Percentiles rank a stretch among this genome's conserved stretches.
phyloP scores from a whole-genome alignment of 2,113 vertebrate species.

The Leucoraja erinaceus region DNA sequence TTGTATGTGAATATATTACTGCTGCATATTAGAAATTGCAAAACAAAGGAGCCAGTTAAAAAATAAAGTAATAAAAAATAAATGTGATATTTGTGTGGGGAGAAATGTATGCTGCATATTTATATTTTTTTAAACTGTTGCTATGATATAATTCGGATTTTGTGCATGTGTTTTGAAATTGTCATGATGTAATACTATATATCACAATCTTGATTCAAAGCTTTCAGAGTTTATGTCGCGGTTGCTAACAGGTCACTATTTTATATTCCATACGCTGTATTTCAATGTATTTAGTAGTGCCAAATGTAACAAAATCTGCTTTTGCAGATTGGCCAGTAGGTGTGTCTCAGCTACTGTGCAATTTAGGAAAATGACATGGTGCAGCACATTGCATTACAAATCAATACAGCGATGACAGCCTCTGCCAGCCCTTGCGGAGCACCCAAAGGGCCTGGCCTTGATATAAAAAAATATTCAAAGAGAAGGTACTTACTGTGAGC shows the following conservation, averaged over 20 bases:
- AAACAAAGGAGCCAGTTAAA: not conserved
- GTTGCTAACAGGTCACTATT: constrained; percentile 31
- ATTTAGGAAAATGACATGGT: constrained; percentile 31
- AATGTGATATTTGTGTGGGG: not conserved
- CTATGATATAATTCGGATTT: not conserved
- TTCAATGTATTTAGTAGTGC: constrained; percentile 2
- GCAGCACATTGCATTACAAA: constrained; percentile 33
- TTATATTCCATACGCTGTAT: constrained; percentile 9
- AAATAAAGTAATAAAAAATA: constrained; percentile 14
- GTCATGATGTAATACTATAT: not conserved
- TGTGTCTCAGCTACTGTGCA: constrained; percentile 24
- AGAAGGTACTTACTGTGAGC: not conserved
- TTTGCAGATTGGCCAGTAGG: constrained; percentile 24
- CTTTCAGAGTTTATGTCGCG: not conserved
- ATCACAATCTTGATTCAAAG: not conserved
- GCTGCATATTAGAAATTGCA: constrained; percentile 4
- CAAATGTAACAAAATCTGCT: constrained; percentile 23
- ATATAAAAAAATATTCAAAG: constrained; percentile 3
- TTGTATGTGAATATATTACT: constrained; percentile 26
- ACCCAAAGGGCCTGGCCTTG: constrained; percentile 1
- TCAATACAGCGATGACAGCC: constrained; percentile 24
- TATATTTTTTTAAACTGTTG: constrained; percentile 1
- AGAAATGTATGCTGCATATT: not conserved
- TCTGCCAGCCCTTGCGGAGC: constrained; percentile 12
- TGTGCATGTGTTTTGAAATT: constrained; percentile 5